Percentiles rank a stretch among this genome's conserved stretches.
phyloP scores from a whole-genome alignment of 2,797 vertebrate genomes.

The Manis javanica region DNA sequence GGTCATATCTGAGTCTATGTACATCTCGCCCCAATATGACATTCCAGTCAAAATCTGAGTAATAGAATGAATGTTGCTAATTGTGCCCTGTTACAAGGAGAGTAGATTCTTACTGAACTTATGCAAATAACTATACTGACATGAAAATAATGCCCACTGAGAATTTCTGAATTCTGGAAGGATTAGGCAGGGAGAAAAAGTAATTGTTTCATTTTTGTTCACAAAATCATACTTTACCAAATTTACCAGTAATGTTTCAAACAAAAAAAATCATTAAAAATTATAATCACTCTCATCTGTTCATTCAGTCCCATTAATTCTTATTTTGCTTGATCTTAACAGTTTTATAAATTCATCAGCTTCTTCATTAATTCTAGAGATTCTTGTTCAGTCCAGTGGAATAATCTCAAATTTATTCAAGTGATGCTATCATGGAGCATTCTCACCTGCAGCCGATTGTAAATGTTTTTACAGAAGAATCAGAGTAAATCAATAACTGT shows the following conservation, averaged over 20 bases:
- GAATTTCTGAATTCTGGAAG: neutral
- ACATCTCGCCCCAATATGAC: neutral
- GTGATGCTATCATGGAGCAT: neutral
- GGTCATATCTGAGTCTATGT: neutral
- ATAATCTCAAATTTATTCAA: neutral
- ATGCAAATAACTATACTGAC: neutral
- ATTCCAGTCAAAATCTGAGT: neutral
- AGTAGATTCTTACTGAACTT: neutral
- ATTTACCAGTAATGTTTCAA: neutral
- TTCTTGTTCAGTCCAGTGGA: neutral
- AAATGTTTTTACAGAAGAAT: neutral
- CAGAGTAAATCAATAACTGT: neutral
- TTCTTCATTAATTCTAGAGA: neutral
- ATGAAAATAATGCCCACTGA: neutral
- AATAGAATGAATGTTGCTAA: neutral
- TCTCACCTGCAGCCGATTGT: neutral
- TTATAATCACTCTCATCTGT: neutral
- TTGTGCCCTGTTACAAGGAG: neutral
- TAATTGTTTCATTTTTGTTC: neutral
- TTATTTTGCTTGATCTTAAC: neutral
- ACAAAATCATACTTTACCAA: neutral
- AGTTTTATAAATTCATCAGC: neutral
- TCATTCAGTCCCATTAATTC: neutral
- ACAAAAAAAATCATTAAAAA: neutral
- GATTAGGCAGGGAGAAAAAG: neutral